Conservation (phyloP, 2,888 invertebrate species). For the Microctonus hyperodae region DNA sequence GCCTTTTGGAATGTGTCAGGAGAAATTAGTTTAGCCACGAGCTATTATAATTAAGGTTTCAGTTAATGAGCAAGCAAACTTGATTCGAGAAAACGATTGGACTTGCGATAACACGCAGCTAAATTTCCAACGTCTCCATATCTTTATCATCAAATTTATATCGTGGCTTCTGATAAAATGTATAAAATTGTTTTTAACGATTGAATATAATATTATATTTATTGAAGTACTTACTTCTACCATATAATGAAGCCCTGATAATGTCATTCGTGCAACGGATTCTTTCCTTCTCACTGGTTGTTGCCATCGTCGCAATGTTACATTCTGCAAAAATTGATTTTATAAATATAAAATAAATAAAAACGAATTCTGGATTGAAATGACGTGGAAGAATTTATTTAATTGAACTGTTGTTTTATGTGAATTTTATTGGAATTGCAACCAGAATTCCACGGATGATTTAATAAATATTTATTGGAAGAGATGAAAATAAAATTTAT, state of each 20-base stretch:
- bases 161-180: too few relatives aligned
- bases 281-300: conserved; percentile 72
- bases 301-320: conserved; percentile 62
- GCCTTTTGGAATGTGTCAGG: conserved; percentile 12
- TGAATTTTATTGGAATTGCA: not conserved
- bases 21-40: conserved; percentile 17
- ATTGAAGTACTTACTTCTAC: conserved; percentile 72
- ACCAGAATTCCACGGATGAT: not conserved
- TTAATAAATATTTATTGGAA: not conserved
- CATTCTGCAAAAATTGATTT: conserved; percentile 63
- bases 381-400: not conserved
- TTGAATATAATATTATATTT: not conserved
- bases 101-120: not conserved
- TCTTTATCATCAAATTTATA: not conserved
- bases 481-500: conserved; percentile 39
- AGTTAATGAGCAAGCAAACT: conserved; percentile 3
- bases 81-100: not conserved
- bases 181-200: not conserved
- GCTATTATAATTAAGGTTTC: conserved; percentile 13
- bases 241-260: conserved; percentile 80
- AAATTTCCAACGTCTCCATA: not conserved
- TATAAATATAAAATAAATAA: not conserved
- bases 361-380: not conserved
- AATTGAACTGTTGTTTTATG: not conserved
- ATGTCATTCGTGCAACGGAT: conserved; percentile 83